phyloP scores from a whole-genome alignment of 1,140 invertebrate species.

The Saxidomus purpurata region DNA sequence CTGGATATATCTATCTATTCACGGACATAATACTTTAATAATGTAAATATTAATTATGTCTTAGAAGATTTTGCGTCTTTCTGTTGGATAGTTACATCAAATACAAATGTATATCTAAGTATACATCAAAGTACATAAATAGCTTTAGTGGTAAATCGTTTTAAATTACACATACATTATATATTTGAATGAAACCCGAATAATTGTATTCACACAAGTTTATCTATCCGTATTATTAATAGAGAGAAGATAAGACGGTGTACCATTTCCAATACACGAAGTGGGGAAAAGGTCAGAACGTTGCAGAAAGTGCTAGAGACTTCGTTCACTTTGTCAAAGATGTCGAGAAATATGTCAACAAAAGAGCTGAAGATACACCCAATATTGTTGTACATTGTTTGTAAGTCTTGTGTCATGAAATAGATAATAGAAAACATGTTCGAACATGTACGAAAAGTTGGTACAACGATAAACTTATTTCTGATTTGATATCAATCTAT shows the following conservation, averaged over 20 bases:
- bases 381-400: slow-evolving; percentile 1
- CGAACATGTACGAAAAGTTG: not conserved
- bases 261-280: not conserved
- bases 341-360: not conserved
- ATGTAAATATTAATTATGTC: too few species aligned
- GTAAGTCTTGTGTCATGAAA: not conserved
- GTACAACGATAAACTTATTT: not conserved
- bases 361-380: not conserved
- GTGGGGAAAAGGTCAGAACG: not conserved
- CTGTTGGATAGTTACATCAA: not conserved
- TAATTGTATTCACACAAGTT: too few species aligned
- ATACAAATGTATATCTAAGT: not conserved
- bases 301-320: not conserved
- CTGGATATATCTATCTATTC: not conserved
- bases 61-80: too few species aligned
- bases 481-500: not conserved
- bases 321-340: slow-evolving; percentile 17
- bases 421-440: not conserved
- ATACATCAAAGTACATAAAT: too few species aligned
- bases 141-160: too few species aligned
- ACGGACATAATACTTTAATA: not conserved
- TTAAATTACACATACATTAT: too few species aligned
- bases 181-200: too few species aligned
- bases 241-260: not conserved
- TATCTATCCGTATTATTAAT: too few species aligned